These are phyloP conservation scores for Patagioenas fasciata DNA, from an alignment of 2,113 vertebrate species.

Conservation along the genomic window DNA sequence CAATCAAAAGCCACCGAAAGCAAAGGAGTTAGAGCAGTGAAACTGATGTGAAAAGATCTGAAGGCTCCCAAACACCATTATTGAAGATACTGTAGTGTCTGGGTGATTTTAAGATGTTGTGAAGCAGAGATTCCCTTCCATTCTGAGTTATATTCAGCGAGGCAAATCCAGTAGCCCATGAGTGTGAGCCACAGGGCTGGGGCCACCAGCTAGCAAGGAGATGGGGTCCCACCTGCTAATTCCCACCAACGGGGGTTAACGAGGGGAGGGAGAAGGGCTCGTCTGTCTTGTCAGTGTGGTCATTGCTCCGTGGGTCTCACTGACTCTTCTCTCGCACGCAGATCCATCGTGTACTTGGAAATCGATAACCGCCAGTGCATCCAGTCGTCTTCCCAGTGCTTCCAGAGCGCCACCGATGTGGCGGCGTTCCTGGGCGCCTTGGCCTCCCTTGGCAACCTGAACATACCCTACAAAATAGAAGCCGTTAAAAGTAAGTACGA, in stretches of 20 bases:
- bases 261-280: background rate
- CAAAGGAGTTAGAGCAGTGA: background rate
- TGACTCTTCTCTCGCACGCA: conserved; percentile 23
- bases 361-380: conserved; percentile 97
- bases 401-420: conserved; percentile 90
- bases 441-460: conserved; percentile 89
- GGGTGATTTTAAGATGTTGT: background rate
- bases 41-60: background rate
- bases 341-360: conserved; percentile 93
- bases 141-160: background rate
- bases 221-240: background rate
- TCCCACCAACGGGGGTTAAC: background rate
- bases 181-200: background rate
- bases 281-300: rapidly evolving
- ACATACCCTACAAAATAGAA: conserved; percentile 93
- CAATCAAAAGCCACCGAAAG: conserved; percentile 25
- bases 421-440: conserved; percentile 94
- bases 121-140: background rate
- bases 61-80: background rate
- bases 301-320: background rate
- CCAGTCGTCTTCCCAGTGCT: conserved; percentile 89
- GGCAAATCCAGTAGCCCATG: background rate
- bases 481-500: conserved; percentile 88
- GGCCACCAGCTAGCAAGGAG: background rate
- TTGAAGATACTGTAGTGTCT: background rate